Conservation (phyloP, 2,797 vertebrate species). For the Malacoraja senta region DNA sequence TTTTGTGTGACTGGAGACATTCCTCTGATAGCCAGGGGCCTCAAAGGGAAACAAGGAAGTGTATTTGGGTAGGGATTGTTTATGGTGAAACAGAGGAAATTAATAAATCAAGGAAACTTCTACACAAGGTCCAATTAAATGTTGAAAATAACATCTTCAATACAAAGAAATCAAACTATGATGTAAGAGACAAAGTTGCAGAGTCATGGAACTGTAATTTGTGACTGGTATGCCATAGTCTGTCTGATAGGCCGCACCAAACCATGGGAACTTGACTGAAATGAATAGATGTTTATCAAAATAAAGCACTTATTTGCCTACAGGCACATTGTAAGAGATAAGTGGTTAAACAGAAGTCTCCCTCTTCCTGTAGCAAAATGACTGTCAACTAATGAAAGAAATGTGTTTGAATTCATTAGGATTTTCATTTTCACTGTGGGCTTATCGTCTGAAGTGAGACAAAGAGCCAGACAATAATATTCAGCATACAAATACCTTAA, state of each 20-base stretch:
- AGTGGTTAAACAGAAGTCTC: constrained; percentile 40
- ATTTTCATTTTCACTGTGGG: not conserved
- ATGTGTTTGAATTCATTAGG: not conserved
- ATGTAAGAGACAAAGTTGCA: constrained; percentile 39
- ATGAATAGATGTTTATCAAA: constrained; percentile 59
- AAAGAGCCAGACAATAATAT: not conserved
- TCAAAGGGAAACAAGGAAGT: constrained; percentile 45
- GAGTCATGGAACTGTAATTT: constrained; percentile 46
- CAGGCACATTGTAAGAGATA: constrained; percentile 43
- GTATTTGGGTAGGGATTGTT: constrained; percentile 50
- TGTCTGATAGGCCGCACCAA: constrained; percentile 47
- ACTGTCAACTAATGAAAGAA: constrained; percentile 40
- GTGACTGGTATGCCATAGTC: constrained; percentile 42
- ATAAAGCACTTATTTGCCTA: constrained; percentile 47
- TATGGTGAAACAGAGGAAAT: constrained; percentile 46
- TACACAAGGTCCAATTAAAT: constrained; percentile 47
- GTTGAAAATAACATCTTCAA: constrained; percentile 44
- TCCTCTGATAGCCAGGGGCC: constrained; percentile 43
- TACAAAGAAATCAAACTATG: constrained; percentile 51
- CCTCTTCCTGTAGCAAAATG: constrained; percentile 45
- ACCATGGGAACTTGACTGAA: constrained; percentile 52
- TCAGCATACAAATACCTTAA: not conserved
- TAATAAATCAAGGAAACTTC: constrained; percentile 47
- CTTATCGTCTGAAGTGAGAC: not conserved
- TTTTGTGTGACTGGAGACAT: not conserved